Base-by-base conservation (phyloP, 2,888 invertebrate genomes). In the Eristalinus aeneus region DNA sequence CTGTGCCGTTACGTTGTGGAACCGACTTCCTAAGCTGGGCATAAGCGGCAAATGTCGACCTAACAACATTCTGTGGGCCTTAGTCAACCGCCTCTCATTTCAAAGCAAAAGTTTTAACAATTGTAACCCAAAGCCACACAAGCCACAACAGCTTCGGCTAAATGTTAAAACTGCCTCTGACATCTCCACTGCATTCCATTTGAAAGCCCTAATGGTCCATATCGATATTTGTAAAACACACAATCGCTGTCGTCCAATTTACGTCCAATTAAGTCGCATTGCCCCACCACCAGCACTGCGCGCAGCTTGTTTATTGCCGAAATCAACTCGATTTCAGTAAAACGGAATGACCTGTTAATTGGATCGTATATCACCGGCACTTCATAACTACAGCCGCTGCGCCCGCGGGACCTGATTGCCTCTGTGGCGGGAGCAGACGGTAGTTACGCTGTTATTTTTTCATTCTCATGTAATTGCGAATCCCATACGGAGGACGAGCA, bases 401-500 rank as follows among this genome's bases (percentile, higher is more conserved):
- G 10, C 34, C 34, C 34, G 34, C 34, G 34, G 46, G 16, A 16
- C 46, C 16, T 16, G 46, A 46, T 16, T 46, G 46, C 46, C 16
- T 8, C 46, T 16, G n/a, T 46, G 1, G 27, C 46, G 46, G 46
- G 1, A 46, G 46, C 46, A n/a, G 16, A 46, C 46, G 16, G 6
- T 16, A 46, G 56, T 23, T 56, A 11, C 23, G 56, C 22, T 56
- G 22, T 65, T 60, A 71, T 79, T 60, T 64, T 60, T 2, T 60
- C 54, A 12, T 60, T 61, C 34, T 46, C 31, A 53, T 79, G 64
- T 79, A 76, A 82, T 77, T 75, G 64, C 58, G 74, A 78, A 74
- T 34, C 53, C 68, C 73, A 78, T 69, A 36, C 68, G 61, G 78
- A 68, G 61, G 78, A 68, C 61, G 71, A 39, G 27, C 23, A 71